Conservation (phyloP, 2,888 invertebrate genomes). For the Eristalinus aeneus region DNA sequence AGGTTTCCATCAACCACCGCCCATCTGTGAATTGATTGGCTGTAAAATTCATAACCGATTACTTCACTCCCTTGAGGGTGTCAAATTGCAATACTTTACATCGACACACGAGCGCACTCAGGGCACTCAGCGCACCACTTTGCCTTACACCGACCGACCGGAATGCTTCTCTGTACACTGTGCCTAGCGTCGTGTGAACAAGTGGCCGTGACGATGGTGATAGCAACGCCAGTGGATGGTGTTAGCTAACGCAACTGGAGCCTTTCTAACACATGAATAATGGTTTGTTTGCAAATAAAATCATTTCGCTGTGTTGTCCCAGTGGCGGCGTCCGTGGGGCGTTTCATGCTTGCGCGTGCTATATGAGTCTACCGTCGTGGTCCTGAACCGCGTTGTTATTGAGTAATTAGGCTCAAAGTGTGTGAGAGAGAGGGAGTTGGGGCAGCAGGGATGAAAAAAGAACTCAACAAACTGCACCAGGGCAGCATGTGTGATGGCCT, state of each 20-base stretch:
- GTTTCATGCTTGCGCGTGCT: not conserved
- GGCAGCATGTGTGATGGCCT: not conserved
- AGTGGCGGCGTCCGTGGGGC: not conserved
- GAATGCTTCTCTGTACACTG: not conserved
- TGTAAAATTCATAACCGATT: conserved; percentile 67
- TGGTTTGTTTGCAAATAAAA: conserved; percentile 63
- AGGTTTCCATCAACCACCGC: not conserved
- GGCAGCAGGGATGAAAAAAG: too few relatives aligned
- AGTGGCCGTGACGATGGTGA: not conserved
- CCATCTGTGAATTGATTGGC: conserved; percentile 49
- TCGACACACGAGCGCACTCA: conserved; percentile 15
- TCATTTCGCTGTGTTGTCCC: conserved; percentile 30
- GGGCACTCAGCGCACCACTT: not conserved
- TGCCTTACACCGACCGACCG: not conserved
- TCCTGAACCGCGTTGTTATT: conserved; percentile 14
- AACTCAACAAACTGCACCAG: too few relatives aligned
- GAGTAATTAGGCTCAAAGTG: conserved; percentile 25
- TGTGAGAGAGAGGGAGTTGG: too few relatives aligned
- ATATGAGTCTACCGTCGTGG: conserved; percentile 22
- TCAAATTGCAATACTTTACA: conserved; percentile 58
- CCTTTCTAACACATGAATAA: conserved; percentile 48
- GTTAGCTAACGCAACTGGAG: conserved; percentile 10
- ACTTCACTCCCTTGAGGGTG: conserved; percentile 58
- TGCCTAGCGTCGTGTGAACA: not conserved
- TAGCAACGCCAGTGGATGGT: not conserved